phyloP scores from a whole-genome alignment of 1,140 invertebrate species.

The Metaphire vulgaris region DNA sequence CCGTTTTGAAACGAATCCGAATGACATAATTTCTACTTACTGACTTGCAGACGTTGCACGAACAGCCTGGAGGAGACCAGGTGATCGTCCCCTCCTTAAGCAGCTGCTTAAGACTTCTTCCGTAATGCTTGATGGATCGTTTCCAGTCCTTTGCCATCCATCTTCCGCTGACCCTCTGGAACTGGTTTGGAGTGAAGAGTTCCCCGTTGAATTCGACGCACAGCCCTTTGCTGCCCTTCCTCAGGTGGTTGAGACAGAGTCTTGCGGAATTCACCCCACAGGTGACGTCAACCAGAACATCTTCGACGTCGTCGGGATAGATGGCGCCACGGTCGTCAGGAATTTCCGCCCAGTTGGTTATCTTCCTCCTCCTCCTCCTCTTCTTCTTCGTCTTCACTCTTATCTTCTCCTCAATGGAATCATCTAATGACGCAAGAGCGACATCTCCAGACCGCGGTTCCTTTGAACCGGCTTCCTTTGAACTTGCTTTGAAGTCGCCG shows the following conservation, averaged over 20 bases:
- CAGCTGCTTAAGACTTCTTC: constrained; percentile 55
- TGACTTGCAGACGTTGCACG: constrained; percentile 45
- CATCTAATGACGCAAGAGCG: no score
- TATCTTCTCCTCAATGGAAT: no score
- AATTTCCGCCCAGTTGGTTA: background rate
- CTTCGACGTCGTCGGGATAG: constrained; percentile 32
- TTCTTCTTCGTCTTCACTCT: no score
- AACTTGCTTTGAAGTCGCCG: no score
- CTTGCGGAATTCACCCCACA: constrained; percentile 52
- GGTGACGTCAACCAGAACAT: constrained; percentile 52
- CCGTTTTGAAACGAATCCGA: no score
- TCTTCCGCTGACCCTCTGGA: constrained; percentile 54
- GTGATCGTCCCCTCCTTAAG: constrained; percentile 54
- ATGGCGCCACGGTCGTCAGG: background rate
- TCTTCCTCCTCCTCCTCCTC: background rate
- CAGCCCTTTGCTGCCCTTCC: constrained; percentile 53
- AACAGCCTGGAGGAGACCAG: constrained; percentile 52
- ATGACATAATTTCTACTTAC: no score
- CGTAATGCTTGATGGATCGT: constrained; percentile 55
- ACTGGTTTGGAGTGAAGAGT: constrained; percentile 57
- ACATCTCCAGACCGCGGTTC: no score
- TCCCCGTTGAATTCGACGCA: constrained; percentile 51
- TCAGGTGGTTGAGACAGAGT: constrained; percentile 51
- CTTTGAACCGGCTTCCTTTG: no score
- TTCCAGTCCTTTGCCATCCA: constrained; percentile 58